Evolutionary conservation across 2,888 invertebrate genomes (phyloP).

Genomic region (Acrobasis repandana): DNA sequence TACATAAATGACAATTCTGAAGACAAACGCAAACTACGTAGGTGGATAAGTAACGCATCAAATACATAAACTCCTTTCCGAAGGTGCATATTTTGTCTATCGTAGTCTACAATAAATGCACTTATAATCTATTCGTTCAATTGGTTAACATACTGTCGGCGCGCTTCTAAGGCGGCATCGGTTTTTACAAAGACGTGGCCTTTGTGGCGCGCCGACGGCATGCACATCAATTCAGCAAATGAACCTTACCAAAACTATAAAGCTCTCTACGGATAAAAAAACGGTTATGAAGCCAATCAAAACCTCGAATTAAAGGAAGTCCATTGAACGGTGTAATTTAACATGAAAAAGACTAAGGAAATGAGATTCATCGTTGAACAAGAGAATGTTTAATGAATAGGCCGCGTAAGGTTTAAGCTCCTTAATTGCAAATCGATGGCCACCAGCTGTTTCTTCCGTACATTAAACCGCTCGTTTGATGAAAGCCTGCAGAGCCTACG

Average conservation of each 20-base stretch:
- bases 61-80: too few species aligned
- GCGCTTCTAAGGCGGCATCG: too few species aligned
- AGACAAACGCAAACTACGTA: too few species aligned
- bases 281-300: conserved; percentile 8
- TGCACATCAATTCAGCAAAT: too few species aligned
- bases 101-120: too few species aligned
- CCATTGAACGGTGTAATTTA: conserved; percentile 4
- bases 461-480: conserved; percentile 7
- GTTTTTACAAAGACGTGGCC: too few species aligned
- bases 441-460: conserved; percentile 10
- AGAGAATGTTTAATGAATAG: conserved; percentile 16
- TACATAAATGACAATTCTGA: too few species aligned
- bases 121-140: too few species aligned
- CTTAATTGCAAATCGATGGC: conserved; percentile 20
- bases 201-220: too few species aligned
- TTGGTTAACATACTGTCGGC: too few species aligned
- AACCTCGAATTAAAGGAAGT: conserved; percentile 5
- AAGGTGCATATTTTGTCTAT: too few species aligned
- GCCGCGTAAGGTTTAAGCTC: neutral
- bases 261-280: neutral
- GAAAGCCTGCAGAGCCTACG: neutral
- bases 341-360: conserved; percentile 14
- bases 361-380: conserved; percentile 17
- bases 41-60: too few species aligned
- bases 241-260: neutral